Base-by-base conservation (phyloP, 37 sponge, comb jelly and placozoan species). In the Spongilla lacustris region DNA sequence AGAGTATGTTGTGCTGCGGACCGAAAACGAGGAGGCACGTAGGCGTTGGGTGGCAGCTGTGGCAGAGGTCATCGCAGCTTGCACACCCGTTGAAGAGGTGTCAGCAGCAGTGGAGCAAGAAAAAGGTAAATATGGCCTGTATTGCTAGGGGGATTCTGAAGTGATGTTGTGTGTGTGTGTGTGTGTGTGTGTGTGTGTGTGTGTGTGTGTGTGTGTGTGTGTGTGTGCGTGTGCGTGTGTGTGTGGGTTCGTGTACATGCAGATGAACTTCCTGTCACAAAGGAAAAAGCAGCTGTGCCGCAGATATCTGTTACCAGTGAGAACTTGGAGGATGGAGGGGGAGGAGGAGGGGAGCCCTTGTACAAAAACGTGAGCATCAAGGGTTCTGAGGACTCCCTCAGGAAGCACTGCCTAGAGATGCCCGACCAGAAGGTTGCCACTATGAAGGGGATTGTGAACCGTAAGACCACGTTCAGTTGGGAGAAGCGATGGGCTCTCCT, bases 401-500 rank as follows among this genome's bases (percentile, higher is more conserved):
- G n/a, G 36, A 86, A 80, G 50, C 32, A 33, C 21, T 66, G 31
- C 22, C 73, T 50, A 69, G 80, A 77, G 50, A 50, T 91, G 71
- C 91, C 91, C 6, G 82, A 81, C 34, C 86, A 86, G 21, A 81
- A 79, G 8, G 81, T 85, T 10, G 67, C 33, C 30, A 33, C 32
- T 12, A 82, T 86, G 71, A 91, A 91, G 71, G 87, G 91, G 28
- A 78, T 86, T 35, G 23, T 91, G 32, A 46, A 86, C 34, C 66
- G 88, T 11, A 82, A 83, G 77, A 85, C 77, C 74, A 49, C 37
- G 31, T 36, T 41, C 26, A 25, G 78, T 2, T 91, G 82, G 87
- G 91, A 91, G 71, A 86, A 86, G 76, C 58, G 67, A 2, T 91
- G 79, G 74, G 71, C 74, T 17, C 78, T 91, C 37, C 48, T 91